A percentile compares a stretch with the other conserved stretches of the same genome.
These are phyloP conservation scores for Monochamus alternatus DNA, from an alignment of 2,888 invertebrate species.

Conservation along the genomic window DNA sequence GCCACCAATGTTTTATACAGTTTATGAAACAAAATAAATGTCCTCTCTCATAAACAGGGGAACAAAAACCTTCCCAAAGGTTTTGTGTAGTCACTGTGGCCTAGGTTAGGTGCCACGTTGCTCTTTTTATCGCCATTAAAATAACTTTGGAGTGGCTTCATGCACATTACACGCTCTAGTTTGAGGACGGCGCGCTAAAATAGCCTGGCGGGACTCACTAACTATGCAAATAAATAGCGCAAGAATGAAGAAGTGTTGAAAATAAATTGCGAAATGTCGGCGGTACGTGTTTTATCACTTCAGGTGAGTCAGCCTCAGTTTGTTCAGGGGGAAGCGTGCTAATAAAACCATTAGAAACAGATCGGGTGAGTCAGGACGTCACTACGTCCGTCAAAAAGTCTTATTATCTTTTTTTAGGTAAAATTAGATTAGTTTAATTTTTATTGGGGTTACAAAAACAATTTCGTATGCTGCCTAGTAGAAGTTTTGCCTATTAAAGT, in stretches of 20 bases:
- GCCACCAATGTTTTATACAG: too few species aligned
- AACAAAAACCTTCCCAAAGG: too few species aligned
- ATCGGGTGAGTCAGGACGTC: neutral
- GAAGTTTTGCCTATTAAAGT: too few species aligned
- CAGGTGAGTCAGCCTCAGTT: slow-evolving; percentile 16
- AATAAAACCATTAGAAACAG: neutral
- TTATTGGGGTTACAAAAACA: too few species aligned
- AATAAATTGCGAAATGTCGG: slow-evolving; percentile 38
- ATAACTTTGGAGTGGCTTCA: slow-evolving; percentile 24
- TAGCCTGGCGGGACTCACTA: slow-evolving; percentile 24
- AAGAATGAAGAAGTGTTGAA: slow-evolving; percentile 36
- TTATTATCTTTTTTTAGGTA: too few species aligned
- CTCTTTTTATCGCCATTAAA: slow-evolving; percentile 28
- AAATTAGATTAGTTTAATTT: too few species aligned
- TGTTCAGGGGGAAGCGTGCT: neutral
- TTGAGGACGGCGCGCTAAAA: slow-evolving; percentile 21
- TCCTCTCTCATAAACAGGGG: too few species aligned
- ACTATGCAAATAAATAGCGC: slow-evolving; percentile 37
- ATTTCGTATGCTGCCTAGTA: too few species aligned
- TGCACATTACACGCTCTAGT: slow-evolving; percentile 15
- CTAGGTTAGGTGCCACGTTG: neutral
- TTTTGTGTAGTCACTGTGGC: too few species aligned
- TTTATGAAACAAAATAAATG: too few species aligned
- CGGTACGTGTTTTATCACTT: slow-evolving; percentile 15
- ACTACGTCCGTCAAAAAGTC: neutral